Evolutionary conservation across 2,888 invertebrate genomes (phyloP).

Genomic region (Erynnis tages): DNA sequence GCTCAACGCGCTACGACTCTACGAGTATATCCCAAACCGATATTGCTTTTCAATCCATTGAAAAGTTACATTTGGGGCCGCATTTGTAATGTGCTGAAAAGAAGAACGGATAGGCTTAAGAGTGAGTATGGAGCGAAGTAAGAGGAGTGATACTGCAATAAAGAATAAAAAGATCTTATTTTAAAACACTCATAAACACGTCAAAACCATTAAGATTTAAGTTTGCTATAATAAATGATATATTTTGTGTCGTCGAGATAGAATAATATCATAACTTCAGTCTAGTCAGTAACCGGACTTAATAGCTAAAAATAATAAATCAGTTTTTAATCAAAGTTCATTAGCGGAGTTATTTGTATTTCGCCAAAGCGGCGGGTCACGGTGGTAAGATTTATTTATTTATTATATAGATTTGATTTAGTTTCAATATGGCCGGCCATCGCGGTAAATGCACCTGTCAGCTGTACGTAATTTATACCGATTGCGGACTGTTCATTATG

Average conservation of each 20-base stretch:
- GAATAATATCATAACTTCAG: constrained; percentile 13
- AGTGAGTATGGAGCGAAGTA: no score
- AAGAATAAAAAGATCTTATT: no score
- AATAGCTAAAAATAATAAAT: constrained; percentile 55
- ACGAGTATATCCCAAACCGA: constrained; percentile 15
- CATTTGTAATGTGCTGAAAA: no score
- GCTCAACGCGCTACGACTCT: no score
- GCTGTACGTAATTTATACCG: constrained; percentile 62
- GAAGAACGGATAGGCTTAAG: no score
- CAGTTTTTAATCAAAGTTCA: constrained; percentile 69
- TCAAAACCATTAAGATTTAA: no score
- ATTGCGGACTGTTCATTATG: constrained; percentile 64
- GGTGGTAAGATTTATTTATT: constrained; percentile 43
- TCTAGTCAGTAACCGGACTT: constrained; percentile 42
- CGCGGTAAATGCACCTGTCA: constrained; percentile 62
- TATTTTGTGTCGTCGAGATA: no score
- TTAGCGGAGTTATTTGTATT: constrained; percentile 62
- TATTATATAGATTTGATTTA: constrained; percentile 52
- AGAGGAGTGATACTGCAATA: no score
- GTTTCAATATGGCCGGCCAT: constrained; percentile 66
- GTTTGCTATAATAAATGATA: no score
- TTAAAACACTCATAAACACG: no score
- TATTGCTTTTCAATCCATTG: no score
- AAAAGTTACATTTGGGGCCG: no score
- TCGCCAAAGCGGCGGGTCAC: constrained; percentile 48